Conservation (phyloP, 1,140 invertebrate species). For the Whitmania pigra region DNA sequence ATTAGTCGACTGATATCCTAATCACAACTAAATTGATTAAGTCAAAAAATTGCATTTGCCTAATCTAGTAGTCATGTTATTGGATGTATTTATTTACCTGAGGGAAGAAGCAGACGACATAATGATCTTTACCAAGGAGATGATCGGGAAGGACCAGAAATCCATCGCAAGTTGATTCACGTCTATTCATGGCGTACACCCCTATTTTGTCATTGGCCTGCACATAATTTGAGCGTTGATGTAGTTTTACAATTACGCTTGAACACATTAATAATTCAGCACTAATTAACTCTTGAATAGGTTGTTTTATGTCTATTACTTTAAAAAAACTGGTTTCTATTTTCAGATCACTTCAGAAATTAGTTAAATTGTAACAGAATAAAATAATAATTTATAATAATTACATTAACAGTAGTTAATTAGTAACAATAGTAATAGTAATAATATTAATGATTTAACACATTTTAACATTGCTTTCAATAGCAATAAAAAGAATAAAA, state of each 20-base stretch:
- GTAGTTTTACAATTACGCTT: background rate
- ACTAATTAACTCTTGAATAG: background rate
- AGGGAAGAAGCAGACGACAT: slow-evolving; percentile 9
- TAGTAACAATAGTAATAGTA: background rate
- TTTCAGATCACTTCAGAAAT: background rate
- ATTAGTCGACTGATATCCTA: no score
- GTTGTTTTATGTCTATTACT: background rate
- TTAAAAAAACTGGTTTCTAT: background rate
- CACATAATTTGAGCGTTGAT: background rate
- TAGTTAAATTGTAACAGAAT: background rate
- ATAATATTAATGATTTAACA: no score
- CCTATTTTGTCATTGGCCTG: slow-evolving; percentile 9
- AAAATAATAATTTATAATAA: background rate
- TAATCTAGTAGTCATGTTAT: no score
- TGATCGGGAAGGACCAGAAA: slow-evolving; percentile 1
- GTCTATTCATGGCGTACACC: background rate
- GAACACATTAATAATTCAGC: background rate
- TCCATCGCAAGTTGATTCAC: background rate
- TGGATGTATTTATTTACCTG: background rate
- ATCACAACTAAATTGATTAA: no score
- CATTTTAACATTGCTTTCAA: no score
- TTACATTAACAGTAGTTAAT: background rate
- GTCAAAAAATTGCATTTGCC: no score
- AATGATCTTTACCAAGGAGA: background rate
- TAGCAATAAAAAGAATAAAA: no score